Evolutionary conservation across 2,797 vertebrate species (phyloP), one percentile per base, ranked within the genome.

Genomic region (Pseudochirops cupreus): DNA sequence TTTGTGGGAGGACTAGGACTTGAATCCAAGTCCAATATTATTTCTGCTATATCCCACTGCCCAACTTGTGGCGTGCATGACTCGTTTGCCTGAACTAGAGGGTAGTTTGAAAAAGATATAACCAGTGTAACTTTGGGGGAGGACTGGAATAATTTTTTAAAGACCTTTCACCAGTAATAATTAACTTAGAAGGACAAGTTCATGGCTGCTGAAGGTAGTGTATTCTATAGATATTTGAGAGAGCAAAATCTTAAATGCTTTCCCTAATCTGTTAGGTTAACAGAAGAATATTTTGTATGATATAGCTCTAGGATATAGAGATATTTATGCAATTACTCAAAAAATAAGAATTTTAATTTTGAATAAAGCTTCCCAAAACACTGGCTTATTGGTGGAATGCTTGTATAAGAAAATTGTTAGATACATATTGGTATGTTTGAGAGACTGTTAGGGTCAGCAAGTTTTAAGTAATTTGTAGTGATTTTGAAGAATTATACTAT

Each of bases 361-460:
- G 46, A 89, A 39, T 39, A 46, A 94, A 95, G 14, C 92, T 90
- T 92, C 87, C 90, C 91, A 92, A 74, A 16, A 29, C 56, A 21
- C 3, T 96, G 91, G 91, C 58, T 92, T 95, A 92, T n/a, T 54
- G 56, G 14, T 93, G 92, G n/a, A 62, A 7, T 96, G 31, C 96
- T 95, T 94, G 87, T 94, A 39, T 96, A 55, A 96, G 92, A 82
- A 89, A 93, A 67, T 96, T 96, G 94, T 94, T 28, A 97, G 46
- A 93, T n/a, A 89, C 46, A 16, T 90, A 93, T 91, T 50, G 93
- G n/a, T 46, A 54, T 91, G 28, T 14, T 56, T 94, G n/a, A 95
- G 82, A 90, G 58, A n/a, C 31, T 95, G 1, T 56, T 94, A 53
- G 21, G 39, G 12, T 91, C 93, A 91, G 54, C 91, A 46, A 91